These are phyloP conservation scores for Ommatoiulus sabulosus DNA, from an alignment of 2,888 invertebrate genomes.

Conservation along the genomic window DNA sequence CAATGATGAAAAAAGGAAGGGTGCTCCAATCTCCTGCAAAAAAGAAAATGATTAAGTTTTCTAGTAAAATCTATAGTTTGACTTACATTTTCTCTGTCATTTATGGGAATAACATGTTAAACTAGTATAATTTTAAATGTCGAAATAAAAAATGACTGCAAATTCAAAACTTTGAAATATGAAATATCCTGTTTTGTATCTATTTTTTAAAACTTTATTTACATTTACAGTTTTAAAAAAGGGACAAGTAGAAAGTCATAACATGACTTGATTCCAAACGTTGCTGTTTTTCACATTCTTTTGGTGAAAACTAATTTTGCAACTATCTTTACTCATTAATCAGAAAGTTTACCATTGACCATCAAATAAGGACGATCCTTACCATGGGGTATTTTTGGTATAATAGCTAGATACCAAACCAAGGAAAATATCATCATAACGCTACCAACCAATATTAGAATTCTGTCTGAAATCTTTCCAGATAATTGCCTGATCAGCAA, in stretches of 20 bases:
- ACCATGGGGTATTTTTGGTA: conserved; percentile 18
- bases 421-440: conserved; percentile 52
- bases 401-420: conserved; percentile 49
- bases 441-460: conserved; percentile 53
- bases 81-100: no score
- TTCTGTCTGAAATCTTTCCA: conserved; percentile 50
- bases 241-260: background rate
- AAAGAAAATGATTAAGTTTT: conserved; percentile 7
- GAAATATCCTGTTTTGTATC: background rate
- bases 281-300: no score
- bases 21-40: conserved; percentile 54
- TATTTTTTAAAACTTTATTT: background rate
- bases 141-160: no score
- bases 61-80: no score
- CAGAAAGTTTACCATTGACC: no score
- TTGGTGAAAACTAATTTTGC: no score
- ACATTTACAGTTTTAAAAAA: background rate
- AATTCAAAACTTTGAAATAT: no score
- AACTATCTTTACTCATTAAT: no score
- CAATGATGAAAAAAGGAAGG: conserved; percentile 51
- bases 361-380: background rate
- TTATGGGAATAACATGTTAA: no score
- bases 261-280: background rate
- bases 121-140: no score
- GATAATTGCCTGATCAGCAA: conserved; percentile 49